These are phyloP conservation scores for Lasioglossum vierecki DNA, from an alignment of 2,888 invertebrate genomes.

Conservation along the genomic window DNA sequence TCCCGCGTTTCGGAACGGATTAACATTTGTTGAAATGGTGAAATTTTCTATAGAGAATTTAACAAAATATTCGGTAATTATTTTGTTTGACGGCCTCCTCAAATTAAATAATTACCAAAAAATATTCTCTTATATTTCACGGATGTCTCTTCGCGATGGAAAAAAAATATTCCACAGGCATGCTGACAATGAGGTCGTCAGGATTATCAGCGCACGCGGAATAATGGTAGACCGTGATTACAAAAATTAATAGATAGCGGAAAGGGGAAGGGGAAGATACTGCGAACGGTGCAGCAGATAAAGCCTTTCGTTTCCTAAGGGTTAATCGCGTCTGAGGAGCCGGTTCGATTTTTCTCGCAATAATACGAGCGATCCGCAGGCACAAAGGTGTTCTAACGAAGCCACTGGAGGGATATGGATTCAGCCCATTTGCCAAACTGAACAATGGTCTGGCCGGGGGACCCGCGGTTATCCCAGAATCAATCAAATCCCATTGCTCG, in stretches of 20 bases:
- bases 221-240: neutral
- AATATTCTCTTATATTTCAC: too few relatives aligned
- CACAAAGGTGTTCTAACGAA: conserved; percentile 10
- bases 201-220: neutral
- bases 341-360: neutral
- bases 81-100: too few relatives aligned
- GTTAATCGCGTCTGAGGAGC: neutral
- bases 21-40: too few relatives aligned
- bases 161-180: too few relatives aligned
- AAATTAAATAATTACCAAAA: too few relatives aligned
- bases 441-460: neutral
- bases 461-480: conserved; percentile 3
- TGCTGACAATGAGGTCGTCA: too few relatives aligned
- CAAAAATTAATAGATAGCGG: neutral
- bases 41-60: too few relatives aligned
- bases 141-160: neutral
- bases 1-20: too few relatives aligned
- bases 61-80: too few relatives aligned
- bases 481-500: conserved; percentile 20
- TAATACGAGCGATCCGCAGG: conserved; percentile 2
- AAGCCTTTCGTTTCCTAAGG: neutral
- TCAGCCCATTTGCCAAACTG: neutral
- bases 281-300: neutral
- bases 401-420: conserved; percentile 11
- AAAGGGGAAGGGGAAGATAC: neutral